Evolutionary conservation across 1,140 invertebrate genomes (phyloP).

Genomic region (Amyelois transitella): DNA sequence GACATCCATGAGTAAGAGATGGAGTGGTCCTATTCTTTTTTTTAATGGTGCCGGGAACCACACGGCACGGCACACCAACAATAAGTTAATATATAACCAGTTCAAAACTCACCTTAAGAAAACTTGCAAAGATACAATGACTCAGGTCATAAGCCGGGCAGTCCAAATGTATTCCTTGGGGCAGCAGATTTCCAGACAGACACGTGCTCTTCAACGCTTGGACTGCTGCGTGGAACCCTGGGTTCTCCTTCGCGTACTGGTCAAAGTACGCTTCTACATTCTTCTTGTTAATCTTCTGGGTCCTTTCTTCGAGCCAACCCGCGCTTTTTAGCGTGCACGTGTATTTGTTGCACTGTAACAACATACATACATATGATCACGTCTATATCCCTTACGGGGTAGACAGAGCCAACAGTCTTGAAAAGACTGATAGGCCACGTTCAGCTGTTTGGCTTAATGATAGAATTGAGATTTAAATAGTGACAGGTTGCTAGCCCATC

Average conservation of each 20-base stretch:
- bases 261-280: slow-evolving; percentile 34
- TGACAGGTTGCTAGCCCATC: too few relatives aligned
- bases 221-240: slow-evolving; percentile 34
- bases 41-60: too few relatives aligned
- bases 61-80: too few relatives aligned
- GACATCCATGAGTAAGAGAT: too few relatives aligned
- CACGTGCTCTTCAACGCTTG: slow-evolving; percentile 30
- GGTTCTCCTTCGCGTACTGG: slow-evolving; percentile 27
- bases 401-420: too few relatives aligned
- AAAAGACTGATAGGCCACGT: too few relatives aligned
- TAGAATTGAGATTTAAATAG: too few relatives aligned
- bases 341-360: slow-evolving; percentile 44
- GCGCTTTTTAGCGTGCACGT: slow-evolving; percentile 40
- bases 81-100: too few relatives aligned
- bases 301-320: slow-evolving; percentile 26
- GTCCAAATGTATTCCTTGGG: slow-evolving; percentile 36
- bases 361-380: too few relatives aligned
- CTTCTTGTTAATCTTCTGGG: slow-evolving; percentile 24
- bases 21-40: too few relatives aligned
- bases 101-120: neutral
- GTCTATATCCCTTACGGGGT: too few relatives aligned
- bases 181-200: slow-evolving; percentile 19
- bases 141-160: slow-evolving; percentile 48
- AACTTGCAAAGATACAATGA: slow-evolving; percentile 22
- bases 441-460: too few relatives aligned